A percentile compares a stretch with the other conserved stretches of the same genome.
phyloP scores from a whole-genome alignment of 1,140 invertebrate species.

The Lepidotrigona ventralis region DNA sequence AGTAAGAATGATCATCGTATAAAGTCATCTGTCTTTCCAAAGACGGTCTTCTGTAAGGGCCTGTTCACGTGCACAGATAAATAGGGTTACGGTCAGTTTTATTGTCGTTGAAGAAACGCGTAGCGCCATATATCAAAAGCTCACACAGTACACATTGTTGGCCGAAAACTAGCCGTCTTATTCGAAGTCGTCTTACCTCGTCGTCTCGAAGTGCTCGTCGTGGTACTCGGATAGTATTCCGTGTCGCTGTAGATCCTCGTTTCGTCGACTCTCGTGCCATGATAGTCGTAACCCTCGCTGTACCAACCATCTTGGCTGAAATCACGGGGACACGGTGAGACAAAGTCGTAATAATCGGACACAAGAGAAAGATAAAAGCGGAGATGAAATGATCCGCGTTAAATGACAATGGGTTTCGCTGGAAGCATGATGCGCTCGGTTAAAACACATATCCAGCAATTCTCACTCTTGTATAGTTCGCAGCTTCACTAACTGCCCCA shows the following conservation, averaged over 20 bases:
- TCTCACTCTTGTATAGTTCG: not conserved
- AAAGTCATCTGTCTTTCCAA: constrained; percentile 89
- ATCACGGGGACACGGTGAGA: constrained; percentile 59
- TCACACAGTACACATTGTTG: not conserved
- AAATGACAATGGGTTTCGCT: constrained; percentile 19
- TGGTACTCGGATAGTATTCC: constrained; percentile 77
- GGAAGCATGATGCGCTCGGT: not conserved
- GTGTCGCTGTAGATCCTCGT: constrained; percentile 79
- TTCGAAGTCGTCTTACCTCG: constrained; percentile 71
- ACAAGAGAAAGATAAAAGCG: constrained; percentile 27
- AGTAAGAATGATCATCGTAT: constrained; percentile 85
- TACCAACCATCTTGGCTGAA: constrained; percentile 80
- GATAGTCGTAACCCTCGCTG: constrained; percentile 78
- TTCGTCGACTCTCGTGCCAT: constrained; percentile 74
- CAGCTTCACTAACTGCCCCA: constrained; percentile 45
- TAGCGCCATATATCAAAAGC: not conserved
- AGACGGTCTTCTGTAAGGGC: constrained; percentile 85
- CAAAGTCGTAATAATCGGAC: not conserved
- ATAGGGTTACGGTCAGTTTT: not conserved
- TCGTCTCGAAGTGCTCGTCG: constrained; percentile 73
- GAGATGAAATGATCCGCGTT: constrained; percentile 50
- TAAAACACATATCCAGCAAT: constrained; percentile 10
- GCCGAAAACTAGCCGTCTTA: too few relatives aligned
- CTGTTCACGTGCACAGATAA: constrained; percentile 59
- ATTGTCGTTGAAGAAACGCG: not conserved